Evolutionary conservation across 2,888 invertebrate species (phyloP), one percentile per base, ranked within the genome.

Genomic region (Conomelus anceps): DNA sequence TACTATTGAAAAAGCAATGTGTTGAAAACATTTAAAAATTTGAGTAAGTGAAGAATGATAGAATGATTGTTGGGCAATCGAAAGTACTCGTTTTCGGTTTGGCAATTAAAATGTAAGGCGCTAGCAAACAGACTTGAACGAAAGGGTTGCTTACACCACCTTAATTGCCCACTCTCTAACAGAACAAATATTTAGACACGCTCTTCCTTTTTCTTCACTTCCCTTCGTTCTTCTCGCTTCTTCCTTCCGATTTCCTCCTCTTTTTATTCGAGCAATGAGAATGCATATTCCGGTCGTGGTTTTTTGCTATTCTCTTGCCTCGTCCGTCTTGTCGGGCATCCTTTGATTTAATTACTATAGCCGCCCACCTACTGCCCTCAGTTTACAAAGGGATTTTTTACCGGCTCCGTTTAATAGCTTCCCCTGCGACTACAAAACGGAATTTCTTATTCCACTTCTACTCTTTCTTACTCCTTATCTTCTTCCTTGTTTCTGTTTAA

Each of bases 41-140:
- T 13, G n/a, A n/a, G n/a, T 63, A 63, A 7, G 11, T n/a, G 7
- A 63, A n/a, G 13, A 17, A 41, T 34, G 4, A n/a, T 7, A 20
- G n/a, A 63, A 63, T 63, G n/a, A n/a, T n/a, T n/a, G n/a, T n/a
- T n/a, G n/a, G n/a, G n/a, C 63, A 63, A 63, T 63, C 63, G n/a
- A 11, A 63, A 63, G 63, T n/a, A n/a, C n/a, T 63, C 63, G 13
- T 63, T 63, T 63, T 63, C 63, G 86, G 86, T 20, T 29, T 29
- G 24, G 86, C 86, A 86, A 86, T 86, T 86, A 86, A 86, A 86
- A 86, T n/a, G 26, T 86, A 86, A 86, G 86, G 86, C 86, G 29
- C 20, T 4, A 17, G 86, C 86, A 86, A 86, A 86, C 86, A 86
- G 63, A 63, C 63, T 11, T 86, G 86, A 22, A 86, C 63, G 86